Base-by-base conservation (phyloP, 1,140 invertebrate species). In the Melitaea cinxia region DNA sequence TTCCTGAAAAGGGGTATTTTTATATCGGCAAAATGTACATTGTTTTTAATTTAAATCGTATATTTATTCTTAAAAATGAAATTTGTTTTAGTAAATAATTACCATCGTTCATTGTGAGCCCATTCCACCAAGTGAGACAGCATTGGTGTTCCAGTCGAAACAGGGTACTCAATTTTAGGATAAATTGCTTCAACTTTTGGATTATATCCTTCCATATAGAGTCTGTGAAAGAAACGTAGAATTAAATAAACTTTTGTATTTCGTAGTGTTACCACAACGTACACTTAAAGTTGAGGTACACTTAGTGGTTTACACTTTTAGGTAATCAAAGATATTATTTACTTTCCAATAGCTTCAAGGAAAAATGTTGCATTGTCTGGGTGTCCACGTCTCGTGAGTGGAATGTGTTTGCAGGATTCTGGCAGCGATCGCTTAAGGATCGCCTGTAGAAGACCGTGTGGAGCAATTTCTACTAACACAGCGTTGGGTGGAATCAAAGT, bases 81-180 rank as follows among this genome's bases (percentile, higher is more conserved):
- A 4, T 6, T 2, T 17, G 1, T 15, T 12, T 14, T 3, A 30
- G 14, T 2, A 26, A 9, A 2, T 9, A 17, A 7, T 67, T 65
- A 77, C 77, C 70, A 75, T 65, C 87, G 78, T 24, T 91, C 89
- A n/a, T 82, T 78, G 79, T 96, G 95, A 66, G 95, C 93, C 96
- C 96, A 97, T 62, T 91, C 87, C 15, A 97, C 91, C 0, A 94
- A 78, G 10, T 95, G 93, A 1, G 93, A 93, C 15, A 97, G 91
- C 91, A 95, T 94, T 0, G 95, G 94, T 0, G 96, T 97, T 10
- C 94, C 93, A 19, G 93, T 87, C 9, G 95, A 92, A 1, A 97
- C 96, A 2, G 96, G 96, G 68, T 93, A 96, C 12, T 93, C 72
- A 0, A 96, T 89, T 23, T 82, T 77, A 0, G 94, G 93, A 80